Conservation (phyloP, 2,113 vertebrate genomes). For the Cochlearius cochlearius region DNA sequence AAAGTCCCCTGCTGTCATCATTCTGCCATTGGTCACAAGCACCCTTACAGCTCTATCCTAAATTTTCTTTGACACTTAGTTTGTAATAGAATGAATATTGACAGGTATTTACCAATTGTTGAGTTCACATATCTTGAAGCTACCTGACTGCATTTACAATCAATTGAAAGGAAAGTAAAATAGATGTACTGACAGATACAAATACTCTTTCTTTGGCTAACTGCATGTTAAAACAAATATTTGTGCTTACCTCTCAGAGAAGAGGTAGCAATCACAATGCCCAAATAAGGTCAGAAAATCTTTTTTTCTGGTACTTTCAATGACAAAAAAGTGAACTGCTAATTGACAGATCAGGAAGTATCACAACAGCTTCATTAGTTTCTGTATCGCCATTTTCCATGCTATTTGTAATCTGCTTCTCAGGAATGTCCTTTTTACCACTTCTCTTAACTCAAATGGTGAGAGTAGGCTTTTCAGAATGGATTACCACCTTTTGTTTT, state of each 20-base stretch:
- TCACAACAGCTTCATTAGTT: not conserved
- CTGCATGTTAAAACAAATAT: not conserved
- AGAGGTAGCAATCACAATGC: not conserved
- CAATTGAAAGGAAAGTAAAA: not conserved
- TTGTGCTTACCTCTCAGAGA: not conserved
- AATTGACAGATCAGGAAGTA: not conserved
- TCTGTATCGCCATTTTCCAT: too few species aligned
- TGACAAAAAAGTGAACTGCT: not conserved
- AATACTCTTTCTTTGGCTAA: not conserved
- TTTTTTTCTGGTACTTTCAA: not conserved
- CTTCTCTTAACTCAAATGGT: not conserved
- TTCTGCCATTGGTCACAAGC: not conserved
- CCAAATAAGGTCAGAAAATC: not conserved
- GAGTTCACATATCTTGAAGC: not conserved
- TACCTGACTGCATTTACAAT: not conserved
- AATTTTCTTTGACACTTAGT: not conserved
- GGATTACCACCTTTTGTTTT: not conserved
- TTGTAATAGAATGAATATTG: not conserved
- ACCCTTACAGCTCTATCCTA: not conserved
- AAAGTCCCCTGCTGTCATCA: not conserved
- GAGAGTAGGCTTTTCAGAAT: not conserved
- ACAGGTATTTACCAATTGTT: not conserved
- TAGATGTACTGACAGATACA: not conserved
- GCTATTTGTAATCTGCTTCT: not conserved
- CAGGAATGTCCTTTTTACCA: not conserved